These are phyloP conservation scores for Microtus pennsylvanicus DNA, from an alignment of 2,113 vertebrate genomes.

Conservation along the genomic window DNA sequence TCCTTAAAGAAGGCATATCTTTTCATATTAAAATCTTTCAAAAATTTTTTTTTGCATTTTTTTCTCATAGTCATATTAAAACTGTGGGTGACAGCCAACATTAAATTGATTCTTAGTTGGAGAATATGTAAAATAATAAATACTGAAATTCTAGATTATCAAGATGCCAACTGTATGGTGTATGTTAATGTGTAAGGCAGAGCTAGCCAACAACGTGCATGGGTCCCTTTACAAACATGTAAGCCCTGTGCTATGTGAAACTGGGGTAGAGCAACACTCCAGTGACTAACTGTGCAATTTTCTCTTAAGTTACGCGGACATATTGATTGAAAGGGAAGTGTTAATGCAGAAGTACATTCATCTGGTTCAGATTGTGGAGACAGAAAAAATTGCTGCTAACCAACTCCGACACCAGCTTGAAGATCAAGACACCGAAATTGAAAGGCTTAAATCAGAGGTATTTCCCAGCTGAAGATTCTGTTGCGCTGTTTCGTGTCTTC, in stretches of 20 bases:
- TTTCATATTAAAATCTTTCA: conserved; percentile 42
- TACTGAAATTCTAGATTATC: not conserved
- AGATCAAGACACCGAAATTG: conserved; percentile 98
- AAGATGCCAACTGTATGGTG: not conserved
- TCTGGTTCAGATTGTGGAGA: conserved; percentile 91
- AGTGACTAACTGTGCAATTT: conserved; percentile 66
- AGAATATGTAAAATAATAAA: not conserved
- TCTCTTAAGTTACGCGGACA: conserved; percentile 89
- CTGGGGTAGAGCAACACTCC: accelerated
- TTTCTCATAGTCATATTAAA: not conserved
- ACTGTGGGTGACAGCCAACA: not conserved
- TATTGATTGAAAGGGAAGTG: conserved; percentile 91
- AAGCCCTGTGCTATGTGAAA: not conserved
- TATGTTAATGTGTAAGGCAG: not conserved
- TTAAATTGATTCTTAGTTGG: not conserved
- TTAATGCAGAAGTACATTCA: conserved; percentile 93
- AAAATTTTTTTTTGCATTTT: conserved; percentile 5
- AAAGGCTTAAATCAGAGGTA: conserved; percentile 97
- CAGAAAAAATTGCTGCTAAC: conserved; percentile 91
- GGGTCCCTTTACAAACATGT: not conserved
- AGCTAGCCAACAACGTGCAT: not conserved
- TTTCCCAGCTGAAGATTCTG: conserved; percentile 12
- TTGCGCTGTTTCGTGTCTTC: not conserved
- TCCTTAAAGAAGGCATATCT: not conserved
- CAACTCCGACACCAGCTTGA: conserved; percentile 97